A percentile compares a stretch with the other conserved stretches of the same genome.
Conservation (phyloP, 2,113 vertebrate species). For the Phrynosoma platyrhinos region DNA sequence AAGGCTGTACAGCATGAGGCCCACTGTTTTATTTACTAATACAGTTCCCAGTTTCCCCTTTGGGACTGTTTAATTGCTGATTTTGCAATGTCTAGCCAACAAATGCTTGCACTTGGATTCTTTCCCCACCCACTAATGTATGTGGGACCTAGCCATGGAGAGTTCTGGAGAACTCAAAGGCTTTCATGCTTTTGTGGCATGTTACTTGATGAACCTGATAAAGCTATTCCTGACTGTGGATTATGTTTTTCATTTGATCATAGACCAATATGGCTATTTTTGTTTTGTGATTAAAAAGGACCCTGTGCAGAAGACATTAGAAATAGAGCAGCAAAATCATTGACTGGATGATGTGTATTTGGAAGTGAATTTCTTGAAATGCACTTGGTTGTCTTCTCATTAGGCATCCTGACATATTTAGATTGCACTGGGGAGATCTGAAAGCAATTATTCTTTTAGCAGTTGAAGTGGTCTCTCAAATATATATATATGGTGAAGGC, state of each 20-base stretch:
- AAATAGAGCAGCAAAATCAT: neutral
- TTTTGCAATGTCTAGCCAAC: neutral
- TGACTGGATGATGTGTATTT: neutral
- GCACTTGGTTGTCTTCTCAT: neutral
- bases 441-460: neutral
- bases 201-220: neutral
- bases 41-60: neutral
- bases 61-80: neutral
- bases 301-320: neutral
- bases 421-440: neutral
- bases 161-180: neutral
- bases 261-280: neutral
- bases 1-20: neutral
- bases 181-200: neutral
- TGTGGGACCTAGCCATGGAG: neutral
- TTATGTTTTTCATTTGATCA: neutral
- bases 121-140: neutral
- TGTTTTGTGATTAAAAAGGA: neutral
- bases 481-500: neutral
- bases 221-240: neutral
- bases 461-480: neutral
- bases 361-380: conserved; percentile 1
- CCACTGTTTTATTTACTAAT: neutral
- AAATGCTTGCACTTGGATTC: no score
- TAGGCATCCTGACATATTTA: neutral